Conservation (phyloP, 1,140 invertebrate species). For the Meloidogyne hapla region DNA sequence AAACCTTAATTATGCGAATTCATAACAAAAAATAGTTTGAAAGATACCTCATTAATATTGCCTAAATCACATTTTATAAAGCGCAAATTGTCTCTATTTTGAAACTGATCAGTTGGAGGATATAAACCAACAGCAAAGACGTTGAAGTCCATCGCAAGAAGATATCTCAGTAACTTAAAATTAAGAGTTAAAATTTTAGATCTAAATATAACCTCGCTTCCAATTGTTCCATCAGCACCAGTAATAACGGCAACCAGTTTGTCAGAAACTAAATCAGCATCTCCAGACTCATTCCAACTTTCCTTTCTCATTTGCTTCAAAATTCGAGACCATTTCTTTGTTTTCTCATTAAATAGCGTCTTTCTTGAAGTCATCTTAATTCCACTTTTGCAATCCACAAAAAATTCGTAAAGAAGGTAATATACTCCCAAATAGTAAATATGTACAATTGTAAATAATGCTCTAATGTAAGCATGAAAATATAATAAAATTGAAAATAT, state of each 20-base stretch:
- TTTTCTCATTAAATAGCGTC: neutral
- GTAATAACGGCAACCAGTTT: conserved; percentile 24
- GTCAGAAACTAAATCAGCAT: neutral
- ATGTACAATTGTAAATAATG: neutral
- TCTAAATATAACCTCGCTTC: neutral
- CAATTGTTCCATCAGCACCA: conserved; percentile 36
- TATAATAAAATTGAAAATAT: neutral
- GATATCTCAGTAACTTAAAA: conserved; percentile 18
- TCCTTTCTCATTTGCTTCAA: neutral
- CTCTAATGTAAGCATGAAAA: conserved; percentile 1
- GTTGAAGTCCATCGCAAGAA: conserved; percentile 17
- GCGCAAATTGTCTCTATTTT: neutral
- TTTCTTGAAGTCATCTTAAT: conserved; percentile 15
- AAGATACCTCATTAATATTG: conserved; percentile 3
- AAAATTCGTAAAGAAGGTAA: conserved; percentile 19
- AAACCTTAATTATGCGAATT: neutral
- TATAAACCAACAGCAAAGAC: conserved; percentile 27
- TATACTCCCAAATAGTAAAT: conserved; percentile 7
- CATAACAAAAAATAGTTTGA: neutral
- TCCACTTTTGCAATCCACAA: neutral
- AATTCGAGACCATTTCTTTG: neutral
- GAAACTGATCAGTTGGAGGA: neutral
- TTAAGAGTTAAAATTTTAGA: neutral
- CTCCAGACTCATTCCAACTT: neutral
- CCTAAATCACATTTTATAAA: conserved; percentile 29